These are phyloP conservation scores for Syngnathus floridae DNA, from an alignment of 2,113 vertebrate genomes.

Conservation along the genomic window DNA sequence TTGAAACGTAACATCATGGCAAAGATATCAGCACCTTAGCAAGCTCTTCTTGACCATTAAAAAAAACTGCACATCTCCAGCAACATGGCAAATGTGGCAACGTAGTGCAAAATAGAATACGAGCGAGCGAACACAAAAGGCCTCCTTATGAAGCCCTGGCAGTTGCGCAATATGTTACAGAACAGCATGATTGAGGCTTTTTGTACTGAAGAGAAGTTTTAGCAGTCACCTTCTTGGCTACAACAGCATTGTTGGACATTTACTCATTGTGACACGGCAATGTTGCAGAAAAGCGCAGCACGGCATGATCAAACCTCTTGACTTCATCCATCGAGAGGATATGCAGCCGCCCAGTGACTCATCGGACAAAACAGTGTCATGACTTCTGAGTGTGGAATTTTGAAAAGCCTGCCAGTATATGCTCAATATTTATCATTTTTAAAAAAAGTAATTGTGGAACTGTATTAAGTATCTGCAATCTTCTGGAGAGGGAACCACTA, in stretches of 20 bases:
- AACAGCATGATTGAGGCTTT: background rate
- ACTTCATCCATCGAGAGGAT: conserved; percentile 54
- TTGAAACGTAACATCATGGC: conserved; percentile 40
- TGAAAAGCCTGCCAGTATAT: too few relatives aligned
- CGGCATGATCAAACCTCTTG: conserved; percentile 68
- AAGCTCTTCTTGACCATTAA: conserved; percentile 36
- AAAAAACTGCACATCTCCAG: conserved; percentile 43
- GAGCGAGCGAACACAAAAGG: conserved; percentile 33
- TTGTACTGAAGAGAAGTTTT: background rate
- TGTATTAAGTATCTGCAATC: too few relatives aligned
- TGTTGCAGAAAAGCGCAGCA: conserved; percentile 61
- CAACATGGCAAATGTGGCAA: conserved; percentile 48
- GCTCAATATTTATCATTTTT: too few relatives aligned
- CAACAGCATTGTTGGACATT: background rate
- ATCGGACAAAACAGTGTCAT: background rate
- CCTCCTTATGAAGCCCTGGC: conserved; percentile 15
- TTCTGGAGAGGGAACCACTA: background rate
- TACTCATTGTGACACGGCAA: background rate
- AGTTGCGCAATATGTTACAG: conserved; percentile 35
- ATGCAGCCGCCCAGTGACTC: conserved; percentile 16
- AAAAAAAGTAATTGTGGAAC: too few relatives aligned
- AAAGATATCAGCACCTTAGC: conserved; percentile 41
- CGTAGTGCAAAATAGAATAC: conserved; percentile 39
- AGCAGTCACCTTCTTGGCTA: background rate
- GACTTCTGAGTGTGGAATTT: background rate